Evolutionary conservation across 2,888 invertebrate species (phyloP), one percentile per base, ranked within the genome.

Genomic region (Caenorhabditis imperialis): DNA sequence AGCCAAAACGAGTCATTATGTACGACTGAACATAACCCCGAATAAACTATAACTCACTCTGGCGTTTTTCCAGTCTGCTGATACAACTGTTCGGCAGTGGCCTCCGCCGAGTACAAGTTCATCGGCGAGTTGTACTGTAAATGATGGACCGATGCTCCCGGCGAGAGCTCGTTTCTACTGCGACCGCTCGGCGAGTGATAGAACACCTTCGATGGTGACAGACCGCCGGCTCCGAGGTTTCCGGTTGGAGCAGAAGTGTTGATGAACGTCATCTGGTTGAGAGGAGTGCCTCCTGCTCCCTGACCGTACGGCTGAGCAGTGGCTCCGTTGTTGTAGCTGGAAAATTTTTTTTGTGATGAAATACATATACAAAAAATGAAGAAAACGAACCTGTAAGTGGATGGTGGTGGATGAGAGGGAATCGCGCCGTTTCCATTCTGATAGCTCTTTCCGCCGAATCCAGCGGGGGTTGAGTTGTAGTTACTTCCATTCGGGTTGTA

Each of bases 71-170:
- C 85, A n/a, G 84, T 85, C 65, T 85, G 84, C 50, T 80, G 78
- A 12, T 75, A 57, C 57, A 79, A 83, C 33, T 84, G 84, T 44
- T 87, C 86, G n/a, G 84, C 86, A 35, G 82, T 81, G 1, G 82
- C 65, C 27, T 84, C 83, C 10, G 78, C 60, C 8, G 87, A 87
- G 69, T 87, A 87, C 35, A 87, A 73, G 42, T 77, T 78, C 73
- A 84, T 77, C 23, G 87, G 86, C 3, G 86, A 85, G 75, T 87
- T 87, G 80, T 87, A 87, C 65, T 87, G 87, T 35, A 85, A 69
- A 62, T 86, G 85, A 18, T 75, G 80, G 23, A 84, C 65, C n/a
- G 81, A 75, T 4, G 81, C 77, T 5, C 78, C 77, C 18, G 85
- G 85, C 10, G 85, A 85, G 35, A 85, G 75, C 33, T 85, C 84